Evolutionary conservation across 2,888 invertebrate genomes (phyloP).

Genomic region (Neoitamus cyanurus): DNA sequence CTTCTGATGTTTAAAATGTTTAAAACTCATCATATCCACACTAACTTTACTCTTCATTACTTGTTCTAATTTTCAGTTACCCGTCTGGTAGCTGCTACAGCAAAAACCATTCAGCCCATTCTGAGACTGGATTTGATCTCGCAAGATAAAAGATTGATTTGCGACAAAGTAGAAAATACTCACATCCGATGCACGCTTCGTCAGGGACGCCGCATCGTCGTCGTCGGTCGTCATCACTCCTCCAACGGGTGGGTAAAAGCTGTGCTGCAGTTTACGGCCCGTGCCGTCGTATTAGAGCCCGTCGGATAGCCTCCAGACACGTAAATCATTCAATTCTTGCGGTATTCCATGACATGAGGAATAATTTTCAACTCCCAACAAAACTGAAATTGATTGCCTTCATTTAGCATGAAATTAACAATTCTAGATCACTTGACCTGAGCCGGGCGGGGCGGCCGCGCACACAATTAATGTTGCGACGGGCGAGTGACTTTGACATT

Average conservation of each 20-base stretch:
- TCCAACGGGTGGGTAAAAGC: background rate
- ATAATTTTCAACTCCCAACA: conserved; percentile 27
- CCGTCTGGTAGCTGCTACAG: background rate
- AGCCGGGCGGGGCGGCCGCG: conserved; percentile 27
- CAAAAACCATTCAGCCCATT: background rate
- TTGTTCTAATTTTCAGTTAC: background rate
- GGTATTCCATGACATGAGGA: conserved; percentile 35
- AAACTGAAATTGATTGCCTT: conserved; percentile 44
- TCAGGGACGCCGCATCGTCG: background rate
- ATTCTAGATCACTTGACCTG: conserved; percentile 46
- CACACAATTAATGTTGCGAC: conserved; percentile 26
- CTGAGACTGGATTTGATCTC: background rate
- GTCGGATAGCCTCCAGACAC: conserved; percentile 23
- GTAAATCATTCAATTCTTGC: conserved; percentile 44
- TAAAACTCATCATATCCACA: background rate
- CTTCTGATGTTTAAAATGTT: background rate
- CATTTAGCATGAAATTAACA: conserved; percentile 46
- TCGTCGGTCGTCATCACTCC: background rate
- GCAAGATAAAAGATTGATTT: background rate
- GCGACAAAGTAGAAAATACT: conserved; percentile 29
- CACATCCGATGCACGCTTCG: conserved; percentile 24
- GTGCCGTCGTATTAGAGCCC: background rate
- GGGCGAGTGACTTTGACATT: conserved; percentile 25
- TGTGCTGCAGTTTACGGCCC: background rate
- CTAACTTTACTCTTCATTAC: background rate